phyloP scores from a whole-genome alignment of 2,797 vertebrate species.

The Bovichtus variegatus region DNA sequence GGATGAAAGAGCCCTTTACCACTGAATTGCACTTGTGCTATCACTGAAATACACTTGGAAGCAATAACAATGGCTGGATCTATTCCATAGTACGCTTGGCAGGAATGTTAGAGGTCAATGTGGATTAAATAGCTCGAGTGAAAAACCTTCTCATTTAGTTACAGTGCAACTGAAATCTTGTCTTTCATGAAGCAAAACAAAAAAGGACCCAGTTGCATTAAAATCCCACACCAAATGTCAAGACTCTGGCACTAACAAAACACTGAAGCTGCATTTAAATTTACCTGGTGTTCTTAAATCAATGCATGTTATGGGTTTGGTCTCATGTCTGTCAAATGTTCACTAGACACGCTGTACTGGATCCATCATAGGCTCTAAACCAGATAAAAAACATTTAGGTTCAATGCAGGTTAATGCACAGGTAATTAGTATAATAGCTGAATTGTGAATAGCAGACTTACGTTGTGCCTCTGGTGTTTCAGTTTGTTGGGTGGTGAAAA shows the following conservation, averaged over 20 bases:
- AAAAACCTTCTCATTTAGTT: conserved; percentile 55
- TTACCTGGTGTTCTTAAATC: conserved; percentile 43
- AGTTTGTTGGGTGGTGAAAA: conserved; percentile 32
- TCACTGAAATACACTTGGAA: conserved; percentile 54
- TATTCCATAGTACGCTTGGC: conserved; percentile 44
- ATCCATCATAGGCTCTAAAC: conserved; percentile 43
- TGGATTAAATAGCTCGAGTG: conserved; percentile 62
- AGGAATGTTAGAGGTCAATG: conserved; percentile 60
- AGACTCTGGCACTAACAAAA: conserved; percentile 33
- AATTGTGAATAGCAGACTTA: conserved; percentile 46
- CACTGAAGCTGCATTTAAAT: conserved; percentile 11
- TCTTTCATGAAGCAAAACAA: conserved; percentile 40
- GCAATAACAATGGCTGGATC: conserved; percentile 61
- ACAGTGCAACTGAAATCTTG: conserved; percentile 39
- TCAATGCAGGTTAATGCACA: background rate
- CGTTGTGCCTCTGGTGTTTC: conserved; percentile 34
- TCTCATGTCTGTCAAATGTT: conserved; percentile 10
- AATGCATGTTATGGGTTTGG: conserved; percentile 1
- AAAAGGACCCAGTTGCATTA: conserved; percentile 24
- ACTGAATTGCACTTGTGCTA: conserved; percentile 37
- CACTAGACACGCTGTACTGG: conserved; percentile 7
- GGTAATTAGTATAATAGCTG: conserved; percentile 7
- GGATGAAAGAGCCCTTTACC: conserved; percentile 45
- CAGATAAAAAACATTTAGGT: conserved; percentile 23
- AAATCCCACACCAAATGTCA: conserved; percentile 38